Conservation (phyloP, 2,797 vertebrate species). For the Muscicapa striata region DNA sequence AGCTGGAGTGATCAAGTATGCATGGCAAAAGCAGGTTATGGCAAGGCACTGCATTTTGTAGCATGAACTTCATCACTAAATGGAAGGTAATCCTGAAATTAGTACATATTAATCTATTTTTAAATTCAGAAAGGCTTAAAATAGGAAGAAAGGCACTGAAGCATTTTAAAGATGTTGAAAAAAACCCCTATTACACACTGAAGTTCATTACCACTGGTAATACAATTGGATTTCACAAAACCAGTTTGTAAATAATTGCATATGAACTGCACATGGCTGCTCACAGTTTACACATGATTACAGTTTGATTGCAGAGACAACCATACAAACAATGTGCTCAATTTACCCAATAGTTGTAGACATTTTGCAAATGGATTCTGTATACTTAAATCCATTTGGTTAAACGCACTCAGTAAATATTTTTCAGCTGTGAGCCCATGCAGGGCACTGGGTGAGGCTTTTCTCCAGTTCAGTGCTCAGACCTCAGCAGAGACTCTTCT, state of each 20-base stretch:
- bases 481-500: neutral
- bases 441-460: neutral
- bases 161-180: slow-evolving; percentile 25
- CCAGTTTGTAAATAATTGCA: slow-evolving; percentile 69
- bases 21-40: neutral
- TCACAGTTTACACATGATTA: slow-evolving; percentile 72
- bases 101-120: neutral
- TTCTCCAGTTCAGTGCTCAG: neutral
- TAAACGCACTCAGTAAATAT: slow-evolving; percentile 65
- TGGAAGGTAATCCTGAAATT: neutral
- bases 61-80: neutral
- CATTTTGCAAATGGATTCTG: slow-evolving; percentile 71
- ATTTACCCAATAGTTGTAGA: slow-evolving; percentile 68
- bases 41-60: neutral
- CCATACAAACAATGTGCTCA: slow-evolving; percentile 69
- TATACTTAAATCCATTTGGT: slow-evolving; percentile 58
- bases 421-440: slow-evolving; percentile 54
- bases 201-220: slow-evolving; percentile 55
- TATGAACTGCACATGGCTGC: slow-evolving; percentile 64
- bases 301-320: slow-evolving; percentile 67
- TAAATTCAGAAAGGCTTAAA: neutral
- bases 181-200: neutral
- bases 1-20: neutral
- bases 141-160: neutral
- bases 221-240: slow-evolving; percentile 65